Evolutionary conservation across 2,797 vertebrate species (phyloP).

Genomic region (Crocodylus rhombifer): DNA sequence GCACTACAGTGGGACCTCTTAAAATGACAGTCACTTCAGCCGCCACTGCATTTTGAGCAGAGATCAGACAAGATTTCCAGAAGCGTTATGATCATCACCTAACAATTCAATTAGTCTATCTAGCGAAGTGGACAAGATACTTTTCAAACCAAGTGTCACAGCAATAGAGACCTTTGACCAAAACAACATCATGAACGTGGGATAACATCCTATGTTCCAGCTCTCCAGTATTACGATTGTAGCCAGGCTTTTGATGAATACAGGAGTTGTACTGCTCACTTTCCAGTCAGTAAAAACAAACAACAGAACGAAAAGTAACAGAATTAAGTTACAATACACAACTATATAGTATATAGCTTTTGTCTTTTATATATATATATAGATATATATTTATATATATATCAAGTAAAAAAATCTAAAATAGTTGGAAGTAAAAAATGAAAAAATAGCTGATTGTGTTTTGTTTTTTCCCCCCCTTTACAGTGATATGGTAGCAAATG

Average conservation of each 20-base stretch:
- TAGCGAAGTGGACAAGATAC: conserved; percentile 57
- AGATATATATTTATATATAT: conserved; percentile 64
- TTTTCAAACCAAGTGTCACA: conserved; percentile 66
- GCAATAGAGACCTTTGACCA: conserved; percentile 63
- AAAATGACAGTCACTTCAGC: conserved; percentile 55
- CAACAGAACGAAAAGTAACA: not conserved
- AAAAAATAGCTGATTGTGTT: conserved; percentile 79
- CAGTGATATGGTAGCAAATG: conserved; percentile 83
- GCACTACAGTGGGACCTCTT: conserved; percentile 28
- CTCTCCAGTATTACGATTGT: conserved; percentile 36
- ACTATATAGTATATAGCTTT: conserved; percentile 78
- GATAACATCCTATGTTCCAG: conserved; percentile 51
- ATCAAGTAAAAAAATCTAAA: conserved; percentile 83
- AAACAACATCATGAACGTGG: conserved; percentile 60
- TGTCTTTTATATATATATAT: conserved; percentile 63
- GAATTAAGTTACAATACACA: conserved; percentile 76
- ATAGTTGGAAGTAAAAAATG: conserved; percentile 83
- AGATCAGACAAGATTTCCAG: conserved; percentile 64
- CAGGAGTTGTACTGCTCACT: conserved; percentile 49
- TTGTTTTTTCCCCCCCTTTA: conserved; percentile 66
- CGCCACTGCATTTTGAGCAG: conserved; percentile 49
- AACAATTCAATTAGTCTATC: conserved; percentile 62
- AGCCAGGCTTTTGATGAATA: conserved; percentile 60
- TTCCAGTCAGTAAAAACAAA: conserved; percentile 66
- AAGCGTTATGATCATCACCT: conserved; percentile 48